Evolutionary conservation across 2,797 vertebrate species (phyloP), one percentile per base, ranked within the genome.

Genomic region (Sebastes trivittatus): DNA sequence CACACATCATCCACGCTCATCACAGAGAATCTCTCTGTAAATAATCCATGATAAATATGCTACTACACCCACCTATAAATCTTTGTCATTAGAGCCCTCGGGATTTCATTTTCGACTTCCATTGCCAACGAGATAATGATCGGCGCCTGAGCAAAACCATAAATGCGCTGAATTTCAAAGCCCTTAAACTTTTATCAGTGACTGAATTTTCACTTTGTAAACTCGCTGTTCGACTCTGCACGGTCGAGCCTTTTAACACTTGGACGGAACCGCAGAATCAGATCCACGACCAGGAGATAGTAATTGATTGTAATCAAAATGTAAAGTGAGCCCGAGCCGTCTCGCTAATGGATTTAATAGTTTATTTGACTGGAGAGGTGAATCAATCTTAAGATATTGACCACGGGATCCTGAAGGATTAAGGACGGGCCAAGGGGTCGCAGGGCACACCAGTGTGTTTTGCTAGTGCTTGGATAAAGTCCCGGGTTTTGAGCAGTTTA

Each of bases 381-480:
- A 95, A 95, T 96, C 94, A 94, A 94, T 96, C 94, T 94, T 92
- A 80, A 82, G 20, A 79, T 94, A 95, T 95, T 94, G 94, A 95
- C 84, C 75, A 79, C 56, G 13, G 91, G 89, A 94, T 93, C 84
- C 89, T 89, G 91, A 81, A 89, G 93, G 93, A 95, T 95, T 94
- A 94, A 81, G 55, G 81, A 85, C 52, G 84, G 86, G 85, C 72
- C 66, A 90, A 61, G 82, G 34, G 93, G 93, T 94, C 72, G 25
- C 74, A 34, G 83, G 82, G 80, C 81, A 76, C 70, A 60, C 72
- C 77, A n/a, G 69, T 52, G 69, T 38, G 72, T 90, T 91, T 54
- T 85, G 83, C 71, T 8, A 60, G 75, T 63, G 74, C 67, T 81
- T 77, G 88, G 86, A 89, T 86, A 84, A 93, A 88, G 86, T 92